Conservation (phyloP, 2,113 vertebrate species). For the Scortum barcoo region DNA sequence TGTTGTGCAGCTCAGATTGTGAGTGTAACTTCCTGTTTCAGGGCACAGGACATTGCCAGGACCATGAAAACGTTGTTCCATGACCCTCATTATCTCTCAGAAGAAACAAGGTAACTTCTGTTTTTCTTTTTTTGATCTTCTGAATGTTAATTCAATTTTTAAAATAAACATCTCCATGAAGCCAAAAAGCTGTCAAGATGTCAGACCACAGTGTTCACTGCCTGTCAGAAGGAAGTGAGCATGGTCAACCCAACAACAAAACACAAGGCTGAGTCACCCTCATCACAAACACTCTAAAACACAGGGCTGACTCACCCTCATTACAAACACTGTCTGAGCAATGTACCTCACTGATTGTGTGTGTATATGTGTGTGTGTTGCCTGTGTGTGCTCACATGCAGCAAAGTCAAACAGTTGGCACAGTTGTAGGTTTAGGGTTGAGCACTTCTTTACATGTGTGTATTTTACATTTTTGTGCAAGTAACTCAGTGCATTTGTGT, state of each 20-base stretch:
- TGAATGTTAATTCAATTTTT: neutral
- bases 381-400: neutral
- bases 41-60: neutral
- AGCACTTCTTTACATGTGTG: slow-evolving; percentile 38
- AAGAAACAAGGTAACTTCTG: neutral
- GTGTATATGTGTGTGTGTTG: neutral
- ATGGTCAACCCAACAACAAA: slow-evolving; percentile 25
- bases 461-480: neutral
- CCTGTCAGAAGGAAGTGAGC: slow-evolving; percentile 33
- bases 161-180: neutral
- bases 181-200: neutral
- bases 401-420: neutral
- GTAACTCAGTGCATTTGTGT: slow-evolving; percentile 19
- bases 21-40: neutral
- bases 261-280: slow-evolving; percentile 17
- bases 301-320: slow-evolving; percentile 31
- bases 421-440: slow-evolving; percentile 17
- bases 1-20: too few species aligned
- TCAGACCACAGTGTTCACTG: neutral
- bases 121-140: neutral
- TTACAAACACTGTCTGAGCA: slow-evolving; percentile 19
- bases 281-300: slow-evolving; percentile 35
- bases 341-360: neutral
- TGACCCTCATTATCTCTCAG: neutral
- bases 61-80: neutral